These are phyloP conservation scores for Colossoma macropomum DNA, from an alignment of 2,113 vertebrate species.

Conservation along the genomic window DNA sequence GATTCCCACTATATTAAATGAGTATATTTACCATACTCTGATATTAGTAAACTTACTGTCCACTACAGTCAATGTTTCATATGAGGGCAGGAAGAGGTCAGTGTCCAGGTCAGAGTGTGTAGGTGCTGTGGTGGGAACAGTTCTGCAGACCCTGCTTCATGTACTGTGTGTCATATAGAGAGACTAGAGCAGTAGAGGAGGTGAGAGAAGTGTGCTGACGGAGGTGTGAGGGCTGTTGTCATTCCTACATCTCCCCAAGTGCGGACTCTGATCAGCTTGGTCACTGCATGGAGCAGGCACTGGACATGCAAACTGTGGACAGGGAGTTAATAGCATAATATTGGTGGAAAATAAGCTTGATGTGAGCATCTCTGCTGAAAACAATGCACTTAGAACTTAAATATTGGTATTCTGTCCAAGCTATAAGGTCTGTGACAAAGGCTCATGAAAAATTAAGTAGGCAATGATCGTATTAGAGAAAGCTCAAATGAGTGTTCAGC, in stretches of 20 bases:
- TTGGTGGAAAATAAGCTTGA: background rate
- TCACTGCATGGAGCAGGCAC: background rate
- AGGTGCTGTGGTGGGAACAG: slow-evolving; percentile 42
- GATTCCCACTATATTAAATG: too few species aligned
- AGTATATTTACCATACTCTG: background rate
- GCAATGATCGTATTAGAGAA: background rate
- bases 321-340: background rate
- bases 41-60: background rate
- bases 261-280: background rate
- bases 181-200: slow-evolving; percentile 16
- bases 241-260: slow-evolving; percentile 33
- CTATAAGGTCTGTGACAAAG: background rate
- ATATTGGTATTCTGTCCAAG: background rate
- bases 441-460: background rate
- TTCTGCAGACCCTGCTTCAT: background rate
- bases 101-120: slow-evolving; percentile 5
- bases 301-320: background rate
- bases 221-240: slow-evolving; percentile 49
- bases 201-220: slow-evolving; percentile 44
- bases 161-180: background rate
- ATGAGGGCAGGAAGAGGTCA: slow-evolving; percentile 25
- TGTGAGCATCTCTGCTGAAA: background rate
- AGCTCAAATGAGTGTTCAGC: too few species aligned
- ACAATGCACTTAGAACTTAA: background rate
- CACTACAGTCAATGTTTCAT: too few species aligned